These are phyloP conservation scores for Salminus brasiliensis DNA, from an alignment of 2,113 vertebrate species.

Conservation along the genomic window DNA sequence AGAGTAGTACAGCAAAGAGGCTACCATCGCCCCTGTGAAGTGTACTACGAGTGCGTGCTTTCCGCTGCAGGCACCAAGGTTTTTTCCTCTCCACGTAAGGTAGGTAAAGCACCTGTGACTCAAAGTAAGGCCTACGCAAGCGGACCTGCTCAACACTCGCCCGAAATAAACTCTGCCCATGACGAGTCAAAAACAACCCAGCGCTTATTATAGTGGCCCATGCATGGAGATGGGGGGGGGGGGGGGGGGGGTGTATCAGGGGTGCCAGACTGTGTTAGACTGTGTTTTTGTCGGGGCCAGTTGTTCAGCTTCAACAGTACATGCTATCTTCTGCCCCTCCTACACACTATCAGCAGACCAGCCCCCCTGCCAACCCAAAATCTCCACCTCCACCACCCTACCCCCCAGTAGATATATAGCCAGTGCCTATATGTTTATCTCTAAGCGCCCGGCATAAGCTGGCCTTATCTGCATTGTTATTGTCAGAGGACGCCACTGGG, in stretches of 20 bases:
- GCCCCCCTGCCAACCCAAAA: background rate
- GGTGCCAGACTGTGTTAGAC: too few relatives aligned
- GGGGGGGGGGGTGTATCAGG: background rate
- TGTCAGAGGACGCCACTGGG: constrained; percentile 31
- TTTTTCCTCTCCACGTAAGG: background rate
- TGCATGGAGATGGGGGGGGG: background rate
- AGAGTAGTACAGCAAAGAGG: too few relatives aligned
- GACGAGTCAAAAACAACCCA: constrained; percentile 66
- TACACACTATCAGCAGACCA: constrained; percentile 9
- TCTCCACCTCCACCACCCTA: background rate
- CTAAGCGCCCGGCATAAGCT: constrained; percentile 35
- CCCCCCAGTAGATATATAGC: too few relatives aligned
- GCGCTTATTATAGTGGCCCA: constrained; percentile 61
- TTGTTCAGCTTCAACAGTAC: constrained; percentile 60
- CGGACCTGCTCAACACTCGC: constrained; percentile 61
- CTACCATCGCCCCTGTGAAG: too few relatives aligned
- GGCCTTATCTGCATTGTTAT: constrained; percentile 19
- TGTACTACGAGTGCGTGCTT: too few relatives aligned
- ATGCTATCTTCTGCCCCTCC: constrained; percentile 35
- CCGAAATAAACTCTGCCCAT: constrained; percentile 76
- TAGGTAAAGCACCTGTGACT: constrained; percentile 7
- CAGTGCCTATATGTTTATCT: constrained; percentile 36
- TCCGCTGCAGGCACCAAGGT: too few relatives aligned
- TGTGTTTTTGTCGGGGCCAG: constrained; percentile 68
- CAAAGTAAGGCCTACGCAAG: constrained; percentile 43